A percentile compares a stretch with the other conserved stretches of the same genome.
Evolutionary conservation across 2,113 vertebrate genomes (phyloP).

Genomic region (Thamnophis sirtalis): DNA sequence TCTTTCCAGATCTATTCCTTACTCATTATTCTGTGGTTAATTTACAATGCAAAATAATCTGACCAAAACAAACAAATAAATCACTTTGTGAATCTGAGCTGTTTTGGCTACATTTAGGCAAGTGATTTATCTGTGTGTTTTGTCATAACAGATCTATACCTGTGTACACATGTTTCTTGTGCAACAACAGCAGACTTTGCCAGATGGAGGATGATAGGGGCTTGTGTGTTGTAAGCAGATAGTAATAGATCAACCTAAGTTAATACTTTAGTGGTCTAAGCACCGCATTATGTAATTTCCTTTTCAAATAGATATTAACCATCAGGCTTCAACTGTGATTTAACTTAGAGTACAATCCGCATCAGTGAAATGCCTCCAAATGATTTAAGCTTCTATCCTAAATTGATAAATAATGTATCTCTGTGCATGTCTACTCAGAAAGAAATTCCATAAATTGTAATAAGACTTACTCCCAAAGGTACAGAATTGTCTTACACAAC

Average conservation of each 20-base stretch:
- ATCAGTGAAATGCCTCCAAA: neutral
- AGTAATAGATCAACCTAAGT: neutral
- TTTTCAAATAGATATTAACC: slow-evolving; percentile 9
- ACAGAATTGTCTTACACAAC: neutral
- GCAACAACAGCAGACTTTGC: neutral
- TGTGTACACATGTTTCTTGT: neutral
- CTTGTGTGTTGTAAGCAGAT: neutral
- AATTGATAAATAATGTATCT: neutral
- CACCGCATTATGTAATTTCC: neutral
- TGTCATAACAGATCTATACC: neutral
- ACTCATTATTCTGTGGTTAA: fast-evolving
- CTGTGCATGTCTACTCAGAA: neutral
- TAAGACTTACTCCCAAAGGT: neutral
- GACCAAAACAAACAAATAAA: neutral
- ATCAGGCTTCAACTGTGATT: slow-evolving; percentile 5
- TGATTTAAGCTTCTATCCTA: neutral
- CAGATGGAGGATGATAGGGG: neutral
- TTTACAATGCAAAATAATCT: neutral
- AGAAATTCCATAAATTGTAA: neutral
- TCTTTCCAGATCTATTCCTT: neutral
- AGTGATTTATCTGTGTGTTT: neutral
- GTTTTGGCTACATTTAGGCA: neutral
- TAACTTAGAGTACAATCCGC: neutral
- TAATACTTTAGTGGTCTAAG: neutral
- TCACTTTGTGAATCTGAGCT: neutral